phyloP scores from a whole-genome alignment of 2,888 invertebrate species.

The Cacoxenus indagator region DNA sequence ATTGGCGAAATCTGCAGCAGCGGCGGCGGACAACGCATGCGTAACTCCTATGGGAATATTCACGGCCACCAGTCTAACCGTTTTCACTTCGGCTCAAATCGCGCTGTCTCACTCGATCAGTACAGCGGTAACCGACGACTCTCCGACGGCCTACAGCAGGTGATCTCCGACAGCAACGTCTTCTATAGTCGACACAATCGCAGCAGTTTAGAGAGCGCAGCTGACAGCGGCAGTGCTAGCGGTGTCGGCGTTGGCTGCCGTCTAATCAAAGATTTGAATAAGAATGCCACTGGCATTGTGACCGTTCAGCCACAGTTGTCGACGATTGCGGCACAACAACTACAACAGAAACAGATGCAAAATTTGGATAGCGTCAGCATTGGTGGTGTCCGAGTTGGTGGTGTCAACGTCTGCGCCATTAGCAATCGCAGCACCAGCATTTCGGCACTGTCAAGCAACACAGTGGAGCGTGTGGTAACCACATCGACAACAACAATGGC shows the following conservation, averaged over 20 bases:
- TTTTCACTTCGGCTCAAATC: constrained; percentile 70
- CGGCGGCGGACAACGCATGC: constrained; percentile 69
- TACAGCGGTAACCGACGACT: constrained; percentile 70
- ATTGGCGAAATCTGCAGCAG: constrained; percentile 71
- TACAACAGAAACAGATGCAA: constrained; percentile 39
- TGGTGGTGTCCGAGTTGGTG: not conserved
- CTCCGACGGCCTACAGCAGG: constrained; percentile 70
- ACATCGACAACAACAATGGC: not conserved
- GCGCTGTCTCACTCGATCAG: constrained; percentile 71
- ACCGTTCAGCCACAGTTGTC: constrained; percentile 31
- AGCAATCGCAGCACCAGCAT: constrained; percentile 14
- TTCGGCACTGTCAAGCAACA: not conserved
- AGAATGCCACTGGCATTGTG: constrained; percentile 46
- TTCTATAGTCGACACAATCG: constrained; percentile 70
- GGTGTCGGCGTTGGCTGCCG: constrained; percentile 28
- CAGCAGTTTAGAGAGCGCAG: constrained; percentile 54
- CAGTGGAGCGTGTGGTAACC: not conserved
- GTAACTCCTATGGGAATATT: constrained; percentile 71
- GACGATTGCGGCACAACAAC: constrained; percentile 23
- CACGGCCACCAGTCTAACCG: constrained; percentile 70
- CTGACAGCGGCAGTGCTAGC: not conserved
- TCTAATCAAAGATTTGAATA: constrained; percentile 52
- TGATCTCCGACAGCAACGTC: constrained; percentile 71
- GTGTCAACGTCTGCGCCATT: not conserved
- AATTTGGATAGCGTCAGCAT: constrained; percentile 34